Conservation (phyloP, 2,113 vertebrate species). For the Tursiops truncatus region DNA sequence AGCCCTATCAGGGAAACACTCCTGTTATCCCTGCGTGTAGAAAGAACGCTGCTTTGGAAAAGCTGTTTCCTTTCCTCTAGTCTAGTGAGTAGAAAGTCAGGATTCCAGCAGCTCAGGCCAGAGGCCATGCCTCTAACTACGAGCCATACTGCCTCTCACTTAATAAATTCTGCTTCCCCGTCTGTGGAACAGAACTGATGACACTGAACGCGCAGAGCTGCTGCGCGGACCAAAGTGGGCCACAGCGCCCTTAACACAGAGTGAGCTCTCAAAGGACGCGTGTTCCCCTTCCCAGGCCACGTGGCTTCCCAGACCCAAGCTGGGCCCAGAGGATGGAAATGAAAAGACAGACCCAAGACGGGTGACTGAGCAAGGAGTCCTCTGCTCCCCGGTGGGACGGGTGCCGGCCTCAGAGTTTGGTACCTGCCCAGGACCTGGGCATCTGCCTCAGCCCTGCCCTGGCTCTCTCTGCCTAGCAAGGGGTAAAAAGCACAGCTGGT, state of each 20-base stretch:
- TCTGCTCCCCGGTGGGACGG: rapidly evolving
- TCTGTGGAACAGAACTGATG: background rate
- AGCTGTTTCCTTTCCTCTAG: background rate
- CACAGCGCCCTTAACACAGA: background rate
- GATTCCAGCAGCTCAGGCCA: background rate
- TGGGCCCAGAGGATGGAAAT: background rate
- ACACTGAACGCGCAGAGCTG: background rate
- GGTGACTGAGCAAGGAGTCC: background rate
- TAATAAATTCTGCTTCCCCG: background rate
- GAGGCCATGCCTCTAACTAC: background rate
- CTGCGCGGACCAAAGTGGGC: background rate
- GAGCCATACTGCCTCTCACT: background rate
- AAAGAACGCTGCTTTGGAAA: background rate
- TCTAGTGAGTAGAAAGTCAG: background rate
- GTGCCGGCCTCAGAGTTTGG: background rate
- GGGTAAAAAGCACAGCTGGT: too few relatives aligned
- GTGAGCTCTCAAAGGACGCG: background rate
- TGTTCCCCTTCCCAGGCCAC: background rate
- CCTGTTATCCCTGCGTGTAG: rapidly evolving
- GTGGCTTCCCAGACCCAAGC: background rate
- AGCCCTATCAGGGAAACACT: rapidly evolving
- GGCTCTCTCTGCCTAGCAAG: background rate
- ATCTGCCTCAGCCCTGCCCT: background rate
- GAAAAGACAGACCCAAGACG: background rate
- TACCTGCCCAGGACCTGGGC: too few relatives aligned